These are phyloP conservation scores for Muraenolepis orangiensis DNA, from an alignment of 2,797 vertebrate genomes.

Conservation along the genomic window DNA sequence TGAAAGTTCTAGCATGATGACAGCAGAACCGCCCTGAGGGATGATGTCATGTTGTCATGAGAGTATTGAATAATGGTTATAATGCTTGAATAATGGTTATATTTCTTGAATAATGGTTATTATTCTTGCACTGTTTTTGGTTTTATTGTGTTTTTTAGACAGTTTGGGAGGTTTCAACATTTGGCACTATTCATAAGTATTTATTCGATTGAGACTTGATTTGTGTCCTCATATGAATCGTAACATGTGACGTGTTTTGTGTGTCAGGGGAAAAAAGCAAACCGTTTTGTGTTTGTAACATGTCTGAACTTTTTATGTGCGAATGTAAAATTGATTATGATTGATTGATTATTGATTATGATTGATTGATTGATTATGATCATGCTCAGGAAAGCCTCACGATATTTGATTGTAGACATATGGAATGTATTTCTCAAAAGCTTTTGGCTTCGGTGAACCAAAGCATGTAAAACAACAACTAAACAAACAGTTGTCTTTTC, in stretches of 20 bases:
- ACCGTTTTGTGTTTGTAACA: neutral
- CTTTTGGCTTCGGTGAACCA: constrained; percentile 23
- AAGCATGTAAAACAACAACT: constrained; percentile 23
- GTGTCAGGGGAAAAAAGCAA: no score
- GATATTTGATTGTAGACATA: constrained; percentile 63
- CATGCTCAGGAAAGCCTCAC: constrained; percentile 58
- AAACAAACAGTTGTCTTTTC: neutral
- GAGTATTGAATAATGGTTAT: neutral
- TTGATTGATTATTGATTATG: neutral
- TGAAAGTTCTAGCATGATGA: no score
- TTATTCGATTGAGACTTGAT: constrained; percentile 49
- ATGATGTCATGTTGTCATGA: no score
- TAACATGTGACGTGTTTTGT: no score
- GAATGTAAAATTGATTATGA: neutral
- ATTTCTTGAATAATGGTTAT: neutral
- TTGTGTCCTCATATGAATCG: no score
- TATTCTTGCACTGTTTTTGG: neutral
- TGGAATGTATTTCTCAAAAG: constrained; percentile 58
- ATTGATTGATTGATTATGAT: constrained; percentile 2
- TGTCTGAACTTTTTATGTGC: neutral
- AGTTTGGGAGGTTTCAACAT: constrained; percentile 12
- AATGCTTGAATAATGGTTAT: neutral
- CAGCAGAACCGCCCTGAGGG: no score
- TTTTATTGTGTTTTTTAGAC: neutral
- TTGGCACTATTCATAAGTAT: constrained; percentile 43